Evolutionary conservation across 2,113 vertebrate species (phyloP), one percentile per base, ranked within the genome.

Genomic region (Plotosus lineatus): DNA sequence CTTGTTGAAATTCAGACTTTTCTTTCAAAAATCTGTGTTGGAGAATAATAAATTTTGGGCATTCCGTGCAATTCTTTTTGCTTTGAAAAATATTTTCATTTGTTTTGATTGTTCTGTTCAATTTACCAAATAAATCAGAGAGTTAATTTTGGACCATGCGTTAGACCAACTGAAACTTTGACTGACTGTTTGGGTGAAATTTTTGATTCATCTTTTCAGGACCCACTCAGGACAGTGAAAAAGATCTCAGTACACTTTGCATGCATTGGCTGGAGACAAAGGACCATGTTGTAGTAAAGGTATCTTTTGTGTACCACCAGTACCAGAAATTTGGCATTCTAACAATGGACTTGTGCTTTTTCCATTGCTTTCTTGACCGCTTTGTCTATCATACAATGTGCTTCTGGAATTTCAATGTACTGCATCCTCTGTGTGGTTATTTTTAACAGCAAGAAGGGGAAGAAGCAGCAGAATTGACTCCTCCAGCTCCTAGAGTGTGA

Each of bases 251-350:
- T 88, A 95, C 94, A 0, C 93, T 99, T 21, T 99, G 96, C 87
- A 96, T 98, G 75, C 92, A 98, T 40, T 99, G 98, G 98, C 84
- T 99, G 84, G 98, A 99, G 88, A 97, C 96, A 31, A 98, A 98
- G 93, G 97, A 99, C 89, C 95, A 98, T 66, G 89, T 91, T 4
- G 94, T 94, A 80, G 94, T 96, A 90, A 99, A 98, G 95, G 98
- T 99, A 90, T 19, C 4, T 77, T 38, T 28, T n/a, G 26, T 60
- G 9, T 66, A 38, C 44, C 26, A 33, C 7, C 28, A 73, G 69
- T 51, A 12, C 19, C 31, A 12, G 17, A 6, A 73, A 28, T 51
- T 73, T 50, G 46, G 8, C 46, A 50, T 17, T 71, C 7, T 28
- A 31, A 33, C 40, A 33, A 44, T 72, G 6, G 31, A 50, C 17